Evolutionary conservation across 1,140 invertebrate genomes (phyloP).

Genomic region (Musca domestica): DNA sequence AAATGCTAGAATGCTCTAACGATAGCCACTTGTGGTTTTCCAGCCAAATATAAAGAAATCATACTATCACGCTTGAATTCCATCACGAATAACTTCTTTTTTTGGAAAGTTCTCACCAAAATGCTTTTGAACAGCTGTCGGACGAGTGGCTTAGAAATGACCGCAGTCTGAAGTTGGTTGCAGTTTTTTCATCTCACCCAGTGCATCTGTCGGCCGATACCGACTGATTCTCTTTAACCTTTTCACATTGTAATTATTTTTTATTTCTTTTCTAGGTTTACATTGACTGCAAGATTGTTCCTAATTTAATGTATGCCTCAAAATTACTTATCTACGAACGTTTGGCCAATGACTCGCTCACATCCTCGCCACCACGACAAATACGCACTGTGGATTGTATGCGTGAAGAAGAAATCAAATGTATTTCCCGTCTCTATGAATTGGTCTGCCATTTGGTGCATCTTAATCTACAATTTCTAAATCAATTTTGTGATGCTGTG

Average conservation of each 20-base stretch:
- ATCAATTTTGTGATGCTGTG: conserved; percentile 75
- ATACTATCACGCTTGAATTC: too few species aligned
- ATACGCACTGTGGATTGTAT: conserved; percentile 55
- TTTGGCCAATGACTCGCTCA: conserved; percentile 38
- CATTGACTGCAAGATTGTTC: conserved; percentile 70
- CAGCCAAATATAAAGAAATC: too few species aligned
- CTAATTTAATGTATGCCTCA: conserved; percentile 72
- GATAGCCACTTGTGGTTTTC: too few species aligned
- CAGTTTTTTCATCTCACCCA: too few species aligned
- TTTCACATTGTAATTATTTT: not conserved
- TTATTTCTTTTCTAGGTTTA: conserved; percentile 57
- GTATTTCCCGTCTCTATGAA: conserved; percentile 66
- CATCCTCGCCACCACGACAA: conserved; percentile 36
- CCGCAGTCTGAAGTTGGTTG: too few species aligned
- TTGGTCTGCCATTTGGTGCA: conserved; percentile 72
- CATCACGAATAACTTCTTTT: too few species aligned
- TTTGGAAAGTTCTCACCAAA: too few species aligned
- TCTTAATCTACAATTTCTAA: conserved; percentile 66
- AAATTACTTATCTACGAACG: conserved; percentile 60
- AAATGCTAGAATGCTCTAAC: too few species aligned
- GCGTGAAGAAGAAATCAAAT: conserved; percentile 61
- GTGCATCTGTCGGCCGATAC: too few species aligned
- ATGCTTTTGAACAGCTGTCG: too few species aligned
- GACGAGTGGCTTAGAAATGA: too few species aligned
- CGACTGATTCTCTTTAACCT: too few species aligned